Percentiles rank a stretch among this genome's conserved stretches.
Conservation (phyloP, 1,140 invertebrate species). For the Leptinotarsa undecemlineata region DNA sequence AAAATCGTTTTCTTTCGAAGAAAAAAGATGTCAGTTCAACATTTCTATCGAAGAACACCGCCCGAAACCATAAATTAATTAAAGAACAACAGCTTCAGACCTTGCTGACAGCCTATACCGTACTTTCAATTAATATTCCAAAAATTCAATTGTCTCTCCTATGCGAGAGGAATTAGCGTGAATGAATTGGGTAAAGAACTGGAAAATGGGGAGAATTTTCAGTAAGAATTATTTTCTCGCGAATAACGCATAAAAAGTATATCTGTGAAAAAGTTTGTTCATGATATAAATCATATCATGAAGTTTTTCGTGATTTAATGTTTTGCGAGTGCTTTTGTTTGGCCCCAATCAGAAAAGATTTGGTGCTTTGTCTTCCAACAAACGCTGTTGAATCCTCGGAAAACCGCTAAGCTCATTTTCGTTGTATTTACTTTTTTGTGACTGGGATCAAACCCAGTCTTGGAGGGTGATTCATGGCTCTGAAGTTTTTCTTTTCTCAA, state of each 20-base stretch:
- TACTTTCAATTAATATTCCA: not conserved
- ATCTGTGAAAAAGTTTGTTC: conserved; percentile 2
- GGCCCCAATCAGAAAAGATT: not conserved
- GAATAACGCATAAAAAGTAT: not conserved
- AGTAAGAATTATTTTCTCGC: not conserved
- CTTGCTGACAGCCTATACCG: not conserved
- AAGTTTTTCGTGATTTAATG: not conserved
- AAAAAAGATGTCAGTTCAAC: too few relatives aligned
- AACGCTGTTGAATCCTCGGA: not conserved
- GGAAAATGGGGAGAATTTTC: not conserved
- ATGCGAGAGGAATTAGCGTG: not conserved
- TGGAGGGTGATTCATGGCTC: not conserved
- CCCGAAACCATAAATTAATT: not conserved
- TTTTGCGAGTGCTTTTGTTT: not conserved
- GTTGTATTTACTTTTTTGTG: not conserved
- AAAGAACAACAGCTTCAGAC: not conserved
- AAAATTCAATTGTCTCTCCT: not conserved
- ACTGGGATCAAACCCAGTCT: not conserved
- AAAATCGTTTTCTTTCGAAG: too few relatives aligned
- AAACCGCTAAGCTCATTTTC: not conserved
- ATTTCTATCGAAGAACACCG: not conserved
- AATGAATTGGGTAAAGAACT: not conserved
- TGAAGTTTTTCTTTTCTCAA: too few relatives aligned
- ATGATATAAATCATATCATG: not conserved
- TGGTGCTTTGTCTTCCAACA: not conserved